Base-by-base conservation (phyloP, 2,888 invertebrate species). In the Scaptodrosophila latifasciaeformis region DNA sequence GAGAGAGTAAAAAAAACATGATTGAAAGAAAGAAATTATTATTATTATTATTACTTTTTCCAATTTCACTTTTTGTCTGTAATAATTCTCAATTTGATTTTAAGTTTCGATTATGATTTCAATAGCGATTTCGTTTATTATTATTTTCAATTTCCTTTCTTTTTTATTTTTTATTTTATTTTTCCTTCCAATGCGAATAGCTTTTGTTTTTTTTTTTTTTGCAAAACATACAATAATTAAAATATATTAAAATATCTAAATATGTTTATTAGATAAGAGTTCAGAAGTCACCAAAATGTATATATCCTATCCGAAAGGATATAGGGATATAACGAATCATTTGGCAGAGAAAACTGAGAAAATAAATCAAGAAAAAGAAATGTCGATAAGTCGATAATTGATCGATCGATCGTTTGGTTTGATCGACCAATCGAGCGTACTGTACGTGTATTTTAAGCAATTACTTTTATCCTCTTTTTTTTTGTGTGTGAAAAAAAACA, bases 211-310 rank as follows among this genome's bases (percentile, higher is more conserved):
- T n/a, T n/a, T n/a, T n/a, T n/a, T n/a, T n/a, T n/a, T n/a, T n/a
- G n/a, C n/a, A n/a, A 71, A 65, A 75, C 59, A 62, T 65, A 78
- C 68, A 64, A 68, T 66, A 66, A 66, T 68, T 66, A 72, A 66
- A 34, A 34, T 45, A n/a, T n/a, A 60, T 53, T 59, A 34, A 49
- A 65, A 65, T 65, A 79, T 65, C 65, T 57, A 76, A 65, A 58
- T 78, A 75, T n/a, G n/a, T n/a, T n/a, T n/a, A n/a, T 49, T 65
- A 71, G 75, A 59, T 75, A 72, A 67, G 79, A 59, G 42, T 47
- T 49, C 30, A 18, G 44, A 62, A 70, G 67, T 72, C 74, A 66
- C 62, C 70, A 53, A 61, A 50, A 61, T 27, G 27, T 39, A 54
- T 30, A n/a, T n/a, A n/a, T n/a, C n/a, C n/a, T n/a, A n/a, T n/a